Evolutionary conservation across 2,113 vertebrate species (phyloP).

Genomic region (Neolamprologus toae): DNA sequence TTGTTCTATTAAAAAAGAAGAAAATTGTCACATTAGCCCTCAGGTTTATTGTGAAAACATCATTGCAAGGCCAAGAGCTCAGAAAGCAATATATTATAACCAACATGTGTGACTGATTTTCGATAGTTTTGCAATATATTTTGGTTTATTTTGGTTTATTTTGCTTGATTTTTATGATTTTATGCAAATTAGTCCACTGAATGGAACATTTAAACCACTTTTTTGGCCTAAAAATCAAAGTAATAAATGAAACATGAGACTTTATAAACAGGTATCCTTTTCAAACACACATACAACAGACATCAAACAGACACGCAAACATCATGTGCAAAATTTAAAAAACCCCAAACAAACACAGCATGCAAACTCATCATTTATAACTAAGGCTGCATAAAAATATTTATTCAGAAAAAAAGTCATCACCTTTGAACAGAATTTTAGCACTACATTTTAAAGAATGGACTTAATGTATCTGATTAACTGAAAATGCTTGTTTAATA

Average conservation of each 20-base stretch:
- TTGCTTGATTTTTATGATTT: neutral
- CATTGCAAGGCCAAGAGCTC: neutral
- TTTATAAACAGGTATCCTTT: neutral
- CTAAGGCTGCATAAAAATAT: neutral
- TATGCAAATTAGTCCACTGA: neutral
- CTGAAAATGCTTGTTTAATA: neutral
- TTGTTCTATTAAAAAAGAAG: slow-evolving; percentile 67
- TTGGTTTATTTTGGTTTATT: neutral
- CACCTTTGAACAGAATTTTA: neutral
- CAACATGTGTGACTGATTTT: neutral
- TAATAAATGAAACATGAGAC: neutral
- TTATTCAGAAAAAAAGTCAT: neutral
- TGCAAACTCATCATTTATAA: neutral
- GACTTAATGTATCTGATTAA: neutral
- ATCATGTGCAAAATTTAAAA: neutral
- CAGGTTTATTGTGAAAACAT: neutral
- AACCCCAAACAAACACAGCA: neutral
- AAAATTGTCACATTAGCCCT: slow-evolving; percentile 50
- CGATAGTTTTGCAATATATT: neutral
- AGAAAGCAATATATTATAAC: neutral
- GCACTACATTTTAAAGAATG: neutral
- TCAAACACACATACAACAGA: neutral
- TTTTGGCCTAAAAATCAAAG: neutral
- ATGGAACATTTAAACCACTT: neutral
- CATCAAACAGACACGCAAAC: slow-evolving; percentile 15